Percentiles rank a stretch among this genome's conserved stretches.
These are phyloP conservation scores for Arrhamphus sclerolepis DNA, from an alignment of 2,797 vertebrate species.

Conservation along the genomic window DNA sequence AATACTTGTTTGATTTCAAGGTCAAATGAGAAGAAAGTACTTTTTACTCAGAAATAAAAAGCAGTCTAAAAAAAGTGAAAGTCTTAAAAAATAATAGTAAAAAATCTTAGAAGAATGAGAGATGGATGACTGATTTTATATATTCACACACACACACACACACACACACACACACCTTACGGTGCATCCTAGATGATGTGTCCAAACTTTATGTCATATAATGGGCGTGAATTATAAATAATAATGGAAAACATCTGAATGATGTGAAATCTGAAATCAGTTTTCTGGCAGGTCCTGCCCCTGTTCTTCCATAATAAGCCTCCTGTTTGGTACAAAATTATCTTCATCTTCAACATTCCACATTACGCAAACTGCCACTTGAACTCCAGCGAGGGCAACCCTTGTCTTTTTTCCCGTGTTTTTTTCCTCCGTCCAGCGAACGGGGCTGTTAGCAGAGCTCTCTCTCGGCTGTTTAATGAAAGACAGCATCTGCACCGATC, in stretches of 20 bases:
- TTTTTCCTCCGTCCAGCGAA: conserved; percentile 37
- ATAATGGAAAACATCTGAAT: not conserved
- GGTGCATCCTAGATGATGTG: no score
- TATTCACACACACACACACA: no score
- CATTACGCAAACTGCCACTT: conserved; percentile 62
- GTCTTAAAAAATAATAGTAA: no score
- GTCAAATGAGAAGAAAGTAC: not conserved
- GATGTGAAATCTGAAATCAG: conserved; percentile 3
- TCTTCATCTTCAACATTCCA: conserved; percentile 29
- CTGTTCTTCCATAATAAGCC: conserved; percentile 11
- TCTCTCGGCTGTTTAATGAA: conserved; percentile 47
- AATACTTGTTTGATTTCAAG: not conserved
- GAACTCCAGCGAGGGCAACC: conserved; percentile 33
- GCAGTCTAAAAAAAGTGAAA: no score
- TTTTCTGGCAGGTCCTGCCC: not conserved
- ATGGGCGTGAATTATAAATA: conserved; percentile 10
- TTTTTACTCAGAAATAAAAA: not conserved
- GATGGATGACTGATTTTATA: no score
- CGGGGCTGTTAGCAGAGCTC: conserved; percentile 32
- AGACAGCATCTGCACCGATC: conserved; percentile 54
- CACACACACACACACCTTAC: no score
- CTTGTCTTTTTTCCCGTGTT: conserved; percentile 4
- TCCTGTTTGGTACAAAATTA: conserved; percentile 35
- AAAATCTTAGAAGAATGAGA: no score
- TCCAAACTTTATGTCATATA: not conserved